Conservation (phyloP, 2,888 invertebrate genomes). For the Drosophila buzzatii region DNA sequence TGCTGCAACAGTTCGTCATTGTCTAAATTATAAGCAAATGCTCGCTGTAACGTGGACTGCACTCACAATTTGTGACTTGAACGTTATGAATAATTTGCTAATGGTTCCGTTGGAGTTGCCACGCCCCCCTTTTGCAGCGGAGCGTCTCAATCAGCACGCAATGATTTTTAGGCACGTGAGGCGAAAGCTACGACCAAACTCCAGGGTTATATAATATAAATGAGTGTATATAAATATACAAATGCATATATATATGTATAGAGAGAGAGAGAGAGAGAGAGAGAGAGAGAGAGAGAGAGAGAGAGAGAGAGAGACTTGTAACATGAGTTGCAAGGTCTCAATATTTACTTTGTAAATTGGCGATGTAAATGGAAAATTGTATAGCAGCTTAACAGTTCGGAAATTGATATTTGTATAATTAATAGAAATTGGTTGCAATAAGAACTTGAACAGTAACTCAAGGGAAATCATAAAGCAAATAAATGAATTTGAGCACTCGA, state of each 20-base stretch:
- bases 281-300: too few species aligned
- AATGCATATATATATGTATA: neutral
- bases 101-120: conserved; percentile 36
- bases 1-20: conserved; percentile 44
- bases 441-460: neutral
- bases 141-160: conserved; percentile 31
- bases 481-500: neutral
- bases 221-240: neutral
- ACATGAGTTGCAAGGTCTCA: neutral
- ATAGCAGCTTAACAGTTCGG: conserved; percentile 15
- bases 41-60: conserved; percentile 51
- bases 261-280: too few species aligned
- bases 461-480: neutral
- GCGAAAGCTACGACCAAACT: conserved; percentile 38
- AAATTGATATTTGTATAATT: conserved; percentile 30
- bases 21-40: conserved; percentile 4
- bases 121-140: conserved; percentile 8
- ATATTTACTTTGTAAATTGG: conserved; percentile 42
- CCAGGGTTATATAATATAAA: conserved; percentile 47
- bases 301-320: too few species aligned
- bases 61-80: conserved; percentile 46
- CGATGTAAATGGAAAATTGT: conserved; percentile 16
- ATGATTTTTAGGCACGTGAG: conserved; percentile 39
- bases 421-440: neutral
- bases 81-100: conserved; percentile 55